Base-by-base conservation (phyloP, 1,140 invertebrate genomes). In the Diorhabda carinulata region DNA sequence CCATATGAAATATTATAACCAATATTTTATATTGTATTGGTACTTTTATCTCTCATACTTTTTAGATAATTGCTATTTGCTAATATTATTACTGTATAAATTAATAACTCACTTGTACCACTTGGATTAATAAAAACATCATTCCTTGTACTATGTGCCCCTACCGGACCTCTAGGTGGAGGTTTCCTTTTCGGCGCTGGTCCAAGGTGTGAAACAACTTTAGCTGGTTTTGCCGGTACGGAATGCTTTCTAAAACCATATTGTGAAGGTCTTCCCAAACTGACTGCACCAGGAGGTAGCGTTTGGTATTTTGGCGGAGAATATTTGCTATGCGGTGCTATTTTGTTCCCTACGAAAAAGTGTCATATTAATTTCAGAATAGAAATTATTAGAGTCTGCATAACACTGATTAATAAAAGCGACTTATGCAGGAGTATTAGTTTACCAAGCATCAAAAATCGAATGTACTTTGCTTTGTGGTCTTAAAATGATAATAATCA, bases 241-340 rank as follows among this genome's bases (percentile, higher is more conserved):
- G 63, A 10, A 25, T 52, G 63, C 56, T 64, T 64, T 40, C 63
- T 64, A 44, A 64, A 64, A 10, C 63, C 63, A 44, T 45, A 64
- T 45, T 64, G 63, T 4, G 45, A 52, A 5, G 63, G 63, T 44
- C 63, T 10, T 2, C 63, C 45, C 25, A 45, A 44, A 57, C 8
- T 9, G 2, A 57, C 52, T 41, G 63, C 44, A 9, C 5, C 56
- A 25, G 63, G 63, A 8, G 63, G 63, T 4, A 64, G 7, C 4
- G 63, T 64, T 43, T 64, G 63, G 9, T 64, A 64, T 41, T 25
- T 40, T 8, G 63, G 47, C 2, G 63, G 42, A 7, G 44, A 25
- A 45, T 40, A 52, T 56, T 64, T 64, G 44, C 42, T 52, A 40
- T 64, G 63, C 7, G 44, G 44, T 1, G 63, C n/a, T 52, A 57